These are phyloP conservation scores for Molossus molossus DNA, from an alignment of 2,797 vertebrate species.

Conservation along the genomic window DNA sequence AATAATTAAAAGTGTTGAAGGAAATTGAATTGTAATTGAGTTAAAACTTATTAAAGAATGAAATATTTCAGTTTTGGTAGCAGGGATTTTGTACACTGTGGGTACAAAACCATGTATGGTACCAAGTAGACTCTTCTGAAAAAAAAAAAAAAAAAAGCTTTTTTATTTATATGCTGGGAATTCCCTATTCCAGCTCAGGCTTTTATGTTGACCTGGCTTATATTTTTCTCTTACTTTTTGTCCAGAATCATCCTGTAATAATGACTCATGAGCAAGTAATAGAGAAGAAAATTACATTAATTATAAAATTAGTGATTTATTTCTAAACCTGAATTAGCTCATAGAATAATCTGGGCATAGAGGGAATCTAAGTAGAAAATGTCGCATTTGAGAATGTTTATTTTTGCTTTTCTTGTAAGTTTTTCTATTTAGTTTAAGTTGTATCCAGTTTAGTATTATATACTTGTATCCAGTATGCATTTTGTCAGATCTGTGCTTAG, in stretches of 20 bases:
- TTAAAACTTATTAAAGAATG: slow-evolving; percentile 48
- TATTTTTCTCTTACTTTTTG: slow-evolving; percentile 62
- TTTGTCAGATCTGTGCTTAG: slow-evolving; percentile 37
- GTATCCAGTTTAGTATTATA: slow-evolving; percentile 1
- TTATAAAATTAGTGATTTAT: slow-evolving; percentile 54
- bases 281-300: slow-evolving; percentile 50
- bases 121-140: not conserved
- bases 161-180: slow-evolving; percentile 52
- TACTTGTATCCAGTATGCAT: not conserved
- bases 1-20: slow-evolving; percentile 60
- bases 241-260: slow-evolving; percentile 10
- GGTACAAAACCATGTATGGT: not conserved
- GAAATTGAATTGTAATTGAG: slow-evolving; percentile 52
- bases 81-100: not conserved
- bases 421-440: not conserved
- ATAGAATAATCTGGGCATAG: slow-evolving; percentile 32
- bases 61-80: slow-evolving; percentile 46
- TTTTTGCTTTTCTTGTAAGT: slow-evolving; percentile 2
- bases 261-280: not conserved
- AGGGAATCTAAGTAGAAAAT: slow-evolving; percentile 43
- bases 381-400: slow-evolving; percentile 3
- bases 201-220: slow-evolving; percentile 55
- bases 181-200: not conserved
- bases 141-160: not conserved
- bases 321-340: slow-evolving; percentile 49